A percentile compares a stretch with the other conserved stretches of the same genome.
phyloP scores from a whole-genome alignment of 2,797 vertebrate species.

The Benthosema pterotum region DNA sequence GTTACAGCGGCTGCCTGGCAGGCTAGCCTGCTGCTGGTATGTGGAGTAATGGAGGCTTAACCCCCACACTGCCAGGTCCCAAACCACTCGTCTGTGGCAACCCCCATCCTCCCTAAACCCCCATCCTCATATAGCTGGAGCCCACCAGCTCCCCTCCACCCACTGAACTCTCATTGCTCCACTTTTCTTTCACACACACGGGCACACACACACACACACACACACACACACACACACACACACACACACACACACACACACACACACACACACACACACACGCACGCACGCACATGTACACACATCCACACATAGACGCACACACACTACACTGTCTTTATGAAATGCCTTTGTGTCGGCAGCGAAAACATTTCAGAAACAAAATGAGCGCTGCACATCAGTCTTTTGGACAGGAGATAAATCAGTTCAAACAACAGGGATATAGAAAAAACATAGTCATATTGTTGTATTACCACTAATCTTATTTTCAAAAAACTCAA shows the following conservation, averaged over 20 bases:
- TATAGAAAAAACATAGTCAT: too few relatives aligned
- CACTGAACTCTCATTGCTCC: conserved; percentile 57
- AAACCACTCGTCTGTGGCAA: conserved; percentile 17
- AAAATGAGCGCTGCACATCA: too few relatives aligned
- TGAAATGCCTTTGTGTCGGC: background rate
- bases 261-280: conserved; percentile 10
- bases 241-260: conserved; percentile 9
- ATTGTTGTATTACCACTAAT: too few relatives aligned
- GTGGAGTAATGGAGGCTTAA: conserved; percentile 76
- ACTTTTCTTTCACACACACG: conserved; percentile 46
- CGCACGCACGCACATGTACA: conserved; percentile 4
- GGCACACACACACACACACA: conserved; percentile 7
- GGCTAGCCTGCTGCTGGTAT: conserved; percentile 39
- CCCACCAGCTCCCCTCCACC: conserved; percentile 7
- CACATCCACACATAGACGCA: conserved; percentile 10
- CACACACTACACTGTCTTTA: background rate
- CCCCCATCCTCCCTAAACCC: conserved; percentile 25
- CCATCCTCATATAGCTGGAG: conserved; percentile 22
- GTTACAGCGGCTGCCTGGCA: conserved; percentile 34
- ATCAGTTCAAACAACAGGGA: too few relatives aligned
- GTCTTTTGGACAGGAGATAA: too few relatives aligned
- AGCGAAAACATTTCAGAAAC: background rate
- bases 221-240: conserved; percentile 10
- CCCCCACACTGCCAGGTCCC: conserved; percentile 26
- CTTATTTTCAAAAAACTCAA: too few relatives aligned